These are phyloP conservation scores for Tragelaphus imberbis DNA, from an alignment of 2,113 vertebrate species.

Conservation along the genomic window DNA sequence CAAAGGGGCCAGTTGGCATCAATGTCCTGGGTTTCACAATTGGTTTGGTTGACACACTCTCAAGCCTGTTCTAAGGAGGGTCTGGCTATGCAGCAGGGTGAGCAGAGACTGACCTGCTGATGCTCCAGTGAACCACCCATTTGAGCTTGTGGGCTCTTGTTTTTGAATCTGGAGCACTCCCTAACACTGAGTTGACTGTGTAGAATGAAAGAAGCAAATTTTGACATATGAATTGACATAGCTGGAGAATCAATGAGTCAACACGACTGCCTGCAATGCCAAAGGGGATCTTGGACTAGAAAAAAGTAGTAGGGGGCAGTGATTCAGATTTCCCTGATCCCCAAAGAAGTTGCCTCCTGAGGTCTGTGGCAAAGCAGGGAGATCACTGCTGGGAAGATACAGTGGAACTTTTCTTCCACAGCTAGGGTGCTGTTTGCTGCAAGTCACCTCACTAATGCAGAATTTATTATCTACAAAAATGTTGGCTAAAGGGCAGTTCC, in stretches of 20 bases:
- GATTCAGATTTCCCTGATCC: neutral
- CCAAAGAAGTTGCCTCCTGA: neutral
- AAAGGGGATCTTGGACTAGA: neutral
- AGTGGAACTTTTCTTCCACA: neutral
- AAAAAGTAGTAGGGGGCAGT: neutral
- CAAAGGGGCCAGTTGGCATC: neutral
- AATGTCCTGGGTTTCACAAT: neutral
- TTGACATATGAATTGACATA: neutral
- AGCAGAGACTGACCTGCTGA: neutral
- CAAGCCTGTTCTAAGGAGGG: neutral
- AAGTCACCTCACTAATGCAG: neutral
- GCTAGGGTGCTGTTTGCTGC: neutral
- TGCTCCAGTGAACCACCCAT: neutral
- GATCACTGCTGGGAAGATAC: neutral
- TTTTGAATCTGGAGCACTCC: neutral
- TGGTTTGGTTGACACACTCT: neutral
- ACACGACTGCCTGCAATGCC: neutral
- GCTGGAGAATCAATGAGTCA: neutral
- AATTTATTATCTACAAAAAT: neutral
- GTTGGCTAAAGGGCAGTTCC: neutral
- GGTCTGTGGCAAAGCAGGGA: neutral
- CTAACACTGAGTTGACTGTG: neutral
- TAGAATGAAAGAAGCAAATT: neutral
- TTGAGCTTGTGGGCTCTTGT: neutral
- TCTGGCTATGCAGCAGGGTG: neutral